phyloP scores from a whole-genome alignment of 1,140 invertebrate species.

The Eriosoma lanigerum region DNA sequence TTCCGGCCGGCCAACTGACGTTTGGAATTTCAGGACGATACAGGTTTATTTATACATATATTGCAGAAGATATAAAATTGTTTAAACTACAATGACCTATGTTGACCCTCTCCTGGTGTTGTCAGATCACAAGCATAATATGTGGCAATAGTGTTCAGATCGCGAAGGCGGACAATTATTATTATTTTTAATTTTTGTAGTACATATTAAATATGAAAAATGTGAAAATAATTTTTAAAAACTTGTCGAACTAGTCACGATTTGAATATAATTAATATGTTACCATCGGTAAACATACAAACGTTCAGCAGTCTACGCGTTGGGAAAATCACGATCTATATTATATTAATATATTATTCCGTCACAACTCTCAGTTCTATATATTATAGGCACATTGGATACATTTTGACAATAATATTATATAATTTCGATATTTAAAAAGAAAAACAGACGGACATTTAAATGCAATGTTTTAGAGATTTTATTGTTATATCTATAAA shows the following conservation, averaged over 20 bases:
- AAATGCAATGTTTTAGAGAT: too few relatives aligned
- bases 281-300: background rate
- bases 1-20: constrained; percentile 27
- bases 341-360: too few relatives aligned
- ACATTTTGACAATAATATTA: too few relatives aligned
- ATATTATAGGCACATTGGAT: too few relatives aligned
- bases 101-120: constrained; percentile 19
- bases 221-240: constrained; percentile 33
- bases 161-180: background rate
- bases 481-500: too few relatives aligned
- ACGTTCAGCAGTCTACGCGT: background rate
- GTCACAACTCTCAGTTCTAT: too few relatives aligned
- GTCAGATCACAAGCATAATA: background rate
- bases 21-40: constrained; percentile 42
- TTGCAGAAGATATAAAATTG: too few relatives aligned
- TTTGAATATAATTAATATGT: constrained; percentile 6
- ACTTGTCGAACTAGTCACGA: constrained; percentile 10
- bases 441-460: too few relatives aligned
- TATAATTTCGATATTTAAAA: too few relatives aligned
- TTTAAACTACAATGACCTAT: constrained; percentile 29
- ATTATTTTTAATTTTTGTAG: background rate
- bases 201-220: background rate
- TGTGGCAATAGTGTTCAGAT: background rate
- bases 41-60: constrained; percentile 31
- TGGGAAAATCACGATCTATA: too few relatives aligned